Conservation (phyloP, 37 sponge, comb jelly and placozoan species). For the Tethya wilhelma region DNA sequence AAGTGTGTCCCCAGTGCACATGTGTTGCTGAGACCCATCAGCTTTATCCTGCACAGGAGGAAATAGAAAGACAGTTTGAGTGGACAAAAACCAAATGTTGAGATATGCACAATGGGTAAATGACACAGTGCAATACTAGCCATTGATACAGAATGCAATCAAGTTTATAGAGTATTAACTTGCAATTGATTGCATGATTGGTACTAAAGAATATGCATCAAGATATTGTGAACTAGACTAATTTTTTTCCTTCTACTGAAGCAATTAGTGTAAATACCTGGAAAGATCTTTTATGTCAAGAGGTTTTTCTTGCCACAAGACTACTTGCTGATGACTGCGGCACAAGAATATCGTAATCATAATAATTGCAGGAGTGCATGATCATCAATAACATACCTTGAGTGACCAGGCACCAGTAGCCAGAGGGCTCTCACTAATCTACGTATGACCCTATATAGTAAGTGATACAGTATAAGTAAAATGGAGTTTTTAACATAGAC, state of each 20-base stretch:
- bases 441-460: slow-evolving; percentile 33
- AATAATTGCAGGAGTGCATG: background rate
- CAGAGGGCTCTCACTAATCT: slow-evolving; percentile 53
- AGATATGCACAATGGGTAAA: background rate
- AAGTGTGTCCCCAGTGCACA: slow-evolving; percentile 10
- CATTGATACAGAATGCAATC: background rate
- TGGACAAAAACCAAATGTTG: background rate
- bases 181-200: background rate
- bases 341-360: background rate
- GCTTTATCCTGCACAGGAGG: slow-evolving; percentile 28
- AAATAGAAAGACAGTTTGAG: background rate
- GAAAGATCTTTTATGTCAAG: slow-evolving; percentile 39
- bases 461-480: background rate
- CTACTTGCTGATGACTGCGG: slow-evolving; percentile 39
- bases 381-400: slow-evolving; percentile 50
- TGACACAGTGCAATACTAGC: background rate
- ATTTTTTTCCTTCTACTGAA: no score
- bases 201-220: no score
- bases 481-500: background rate
- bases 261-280: slow-evolving; percentile 23
- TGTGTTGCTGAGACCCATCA: slow-evolving; percentile 30
- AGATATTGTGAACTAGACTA: no score
- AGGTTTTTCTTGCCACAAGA: slow-evolving; percentile 39
- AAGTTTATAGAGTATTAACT: background rate
- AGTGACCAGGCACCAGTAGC: slow-evolving; percentile 73